These are phyloP conservation scores for Drosophila triauraria DNA, from an alignment of 1,140 invertebrate genomes.

Conservation along the genomic window DNA sequence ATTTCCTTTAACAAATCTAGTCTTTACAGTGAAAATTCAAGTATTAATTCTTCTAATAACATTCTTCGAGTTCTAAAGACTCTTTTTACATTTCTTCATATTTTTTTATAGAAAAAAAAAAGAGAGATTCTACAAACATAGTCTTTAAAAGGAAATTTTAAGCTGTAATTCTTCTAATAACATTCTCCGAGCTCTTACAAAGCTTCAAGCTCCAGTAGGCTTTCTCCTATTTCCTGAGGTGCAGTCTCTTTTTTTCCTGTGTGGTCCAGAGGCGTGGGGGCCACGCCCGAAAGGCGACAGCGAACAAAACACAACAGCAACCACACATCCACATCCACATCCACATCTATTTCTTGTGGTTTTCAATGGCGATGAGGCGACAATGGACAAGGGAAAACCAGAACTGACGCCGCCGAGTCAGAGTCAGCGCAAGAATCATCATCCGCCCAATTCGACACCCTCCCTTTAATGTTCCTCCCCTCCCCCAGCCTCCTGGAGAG, in stretches of 20 bases:
- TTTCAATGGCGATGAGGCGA: slow-evolving; percentile 23
- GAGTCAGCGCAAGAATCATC: slow-evolving; percentile 1
- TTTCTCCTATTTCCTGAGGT: background rate
- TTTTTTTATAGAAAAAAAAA: no score
- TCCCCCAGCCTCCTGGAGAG: slow-evolving; percentile 1
- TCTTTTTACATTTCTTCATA: no score
- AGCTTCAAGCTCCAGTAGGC: no score
- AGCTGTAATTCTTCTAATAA: no score
- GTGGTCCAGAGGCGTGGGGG: slow-evolving; percentile 7
- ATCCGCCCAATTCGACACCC: slow-evolving; percentile 30
- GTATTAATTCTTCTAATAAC: no score
- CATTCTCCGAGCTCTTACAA: background rate
- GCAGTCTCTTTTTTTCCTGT: background rate
- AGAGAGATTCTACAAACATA: no score
- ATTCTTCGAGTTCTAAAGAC: background rate
- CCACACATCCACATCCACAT: background rate
- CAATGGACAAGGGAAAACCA: slow-evolving; percentile 26
- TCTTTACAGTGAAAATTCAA: no score
- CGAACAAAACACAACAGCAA: slow-evolving; percentile 13
- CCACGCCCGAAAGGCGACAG: slow-evolving; percentile 6
- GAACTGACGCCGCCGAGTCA: background rate
- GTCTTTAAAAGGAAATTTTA: no score
- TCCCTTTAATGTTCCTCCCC: slow-evolving; percentile 4
- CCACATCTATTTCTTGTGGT: slow-evolving; percentile 7
- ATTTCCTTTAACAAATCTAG: no score